phyloP scores from a whole-genome alignment of 2,888 invertebrate genomes.

The Torymus texanus region DNA sequence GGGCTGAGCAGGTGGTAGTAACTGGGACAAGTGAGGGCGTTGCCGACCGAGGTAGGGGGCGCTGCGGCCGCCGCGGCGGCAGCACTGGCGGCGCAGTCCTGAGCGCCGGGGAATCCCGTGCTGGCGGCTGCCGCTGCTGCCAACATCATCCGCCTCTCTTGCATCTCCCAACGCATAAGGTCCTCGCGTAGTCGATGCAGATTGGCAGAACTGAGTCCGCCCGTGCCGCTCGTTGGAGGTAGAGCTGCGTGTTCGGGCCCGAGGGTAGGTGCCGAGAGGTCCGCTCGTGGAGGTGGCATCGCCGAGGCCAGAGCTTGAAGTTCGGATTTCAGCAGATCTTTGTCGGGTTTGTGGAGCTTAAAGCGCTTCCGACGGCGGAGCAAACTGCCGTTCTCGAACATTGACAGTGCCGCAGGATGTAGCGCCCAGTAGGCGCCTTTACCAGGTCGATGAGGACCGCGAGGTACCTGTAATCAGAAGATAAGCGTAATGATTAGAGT shows the following conservation, averaged over 20 bases:
- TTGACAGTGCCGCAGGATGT: slow-evolving; percentile 86
- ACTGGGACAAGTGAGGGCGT: slow-evolving; percentile 64
- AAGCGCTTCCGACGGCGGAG: slow-evolving; percentile 87
- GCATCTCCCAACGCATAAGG: slow-evolving; percentile 72
- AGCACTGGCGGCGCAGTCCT: slow-evolving; percentile 61
- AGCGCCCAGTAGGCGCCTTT: slow-evolving; percentile 92
- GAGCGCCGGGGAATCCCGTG: slow-evolving; percentile 73
- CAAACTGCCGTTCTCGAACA: slow-evolving; percentile 93
- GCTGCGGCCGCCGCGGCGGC: slow-evolving; percentile 57
- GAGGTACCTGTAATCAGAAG: slow-evolving; percentile 78
- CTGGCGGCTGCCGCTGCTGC: slow-evolving; percentile 66
- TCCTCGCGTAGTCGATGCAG: slow-evolving; percentile 72
- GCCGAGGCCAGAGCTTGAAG: slow-evolving; percentile 72
- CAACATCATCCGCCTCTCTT: slow-evolving; percentile 72
- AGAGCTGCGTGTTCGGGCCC: slow-evolving; percentile 58
- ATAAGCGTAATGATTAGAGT: not conserved
- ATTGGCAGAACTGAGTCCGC: slow-evolving; percentile 69
- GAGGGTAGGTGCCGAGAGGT: slow-evolving; percentile 70
- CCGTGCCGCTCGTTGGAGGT: slow-evolving; percentile 57
- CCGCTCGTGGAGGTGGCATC: slow-evolving; percentile 69
- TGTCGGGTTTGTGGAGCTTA: slow-evolving; percentile 86
- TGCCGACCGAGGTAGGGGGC: slow-evolving; percentile 69
- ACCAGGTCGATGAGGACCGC: slow-evolving; percentile 86
- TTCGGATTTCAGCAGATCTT: slow-evolving; percentile 77
- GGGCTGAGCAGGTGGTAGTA: slow-evolving; percentile 72